Evolutionary conservation across 2,797 vertebrate genomes (phyloP).

Genomic region (Parauchenoglanis ngamensis): DNA sequence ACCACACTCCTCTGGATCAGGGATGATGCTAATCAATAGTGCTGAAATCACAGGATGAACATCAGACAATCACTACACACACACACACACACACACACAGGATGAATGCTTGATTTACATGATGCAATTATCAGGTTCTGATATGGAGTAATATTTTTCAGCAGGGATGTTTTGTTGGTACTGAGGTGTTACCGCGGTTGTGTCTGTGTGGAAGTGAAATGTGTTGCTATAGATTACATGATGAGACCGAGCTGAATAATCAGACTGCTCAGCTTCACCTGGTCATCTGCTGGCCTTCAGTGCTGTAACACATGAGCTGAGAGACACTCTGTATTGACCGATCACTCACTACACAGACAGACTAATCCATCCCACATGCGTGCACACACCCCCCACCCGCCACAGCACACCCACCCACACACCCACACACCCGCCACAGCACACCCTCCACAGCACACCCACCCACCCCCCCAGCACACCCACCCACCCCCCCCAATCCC

Average conservation of each 20-base stretch:
- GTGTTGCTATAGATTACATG: constrained; percentile 40
- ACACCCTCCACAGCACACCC: no score
- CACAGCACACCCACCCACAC: not conserved
- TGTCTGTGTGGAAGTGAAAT: not conserved
- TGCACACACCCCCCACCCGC: no score
- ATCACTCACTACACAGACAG: not conserved
- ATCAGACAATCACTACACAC: not conserved
- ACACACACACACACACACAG: not conserved
- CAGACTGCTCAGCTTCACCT: constrained; percentile 17
- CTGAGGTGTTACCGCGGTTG: not conserved
- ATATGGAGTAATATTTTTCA: not conserved
- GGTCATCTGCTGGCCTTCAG: constrained; percentile 29
- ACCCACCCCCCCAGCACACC: no score
- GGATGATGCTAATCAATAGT: constrained; percentile 37
- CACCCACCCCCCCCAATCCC: no score
- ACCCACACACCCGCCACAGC: not conserved
- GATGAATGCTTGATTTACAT: not conserved
- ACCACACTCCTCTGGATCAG: constrained; percentile 25
- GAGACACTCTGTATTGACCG: not conserved
- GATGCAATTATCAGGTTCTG: not conserved
- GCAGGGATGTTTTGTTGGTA: not conserved
- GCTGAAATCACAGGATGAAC: constrained; percentile 14
- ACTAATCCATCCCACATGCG: not conserved
- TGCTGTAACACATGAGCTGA: not conserved
- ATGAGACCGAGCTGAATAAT: constrained; percentile 29